Evolutionary conservation across 2,113 vertebrate species (phyloP).

Genomic region (Agelaius tricolor): DNA sequence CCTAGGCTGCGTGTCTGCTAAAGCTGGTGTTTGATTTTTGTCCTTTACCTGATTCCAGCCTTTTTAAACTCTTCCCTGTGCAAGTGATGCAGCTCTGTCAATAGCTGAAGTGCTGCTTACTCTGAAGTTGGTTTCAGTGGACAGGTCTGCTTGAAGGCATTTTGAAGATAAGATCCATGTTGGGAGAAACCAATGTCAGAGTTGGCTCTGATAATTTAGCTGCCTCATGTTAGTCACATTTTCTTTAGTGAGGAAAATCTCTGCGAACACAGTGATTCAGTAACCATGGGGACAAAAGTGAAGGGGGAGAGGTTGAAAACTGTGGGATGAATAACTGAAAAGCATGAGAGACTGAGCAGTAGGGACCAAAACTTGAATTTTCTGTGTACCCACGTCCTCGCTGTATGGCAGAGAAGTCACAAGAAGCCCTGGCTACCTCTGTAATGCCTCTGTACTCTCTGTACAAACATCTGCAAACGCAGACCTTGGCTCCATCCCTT

Average conservation of each 20-base stretch:
- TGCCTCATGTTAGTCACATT: slow-evolving; percentile 56
- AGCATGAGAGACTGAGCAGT: slow-evolving; percentile 1
- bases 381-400: fast-evolving
- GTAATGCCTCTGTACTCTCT: not conserved
- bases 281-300: slow-evolving; percentile 63
- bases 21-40: not conserved
- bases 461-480: not conserved
- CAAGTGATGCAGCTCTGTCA: not conserved
- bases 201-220: slow-evolving; percentile 55
- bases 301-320: slow-evolving; percentile 42
- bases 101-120: not conserved
- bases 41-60: not conserved
- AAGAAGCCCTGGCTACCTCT: not conserved
- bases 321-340: slow-evolving; percentile 42
- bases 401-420: not conserved
- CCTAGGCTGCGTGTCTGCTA: not conserved
- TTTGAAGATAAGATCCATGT: slow-evolving; percentile 7
- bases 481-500: not conserved
- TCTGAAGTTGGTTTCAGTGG: not conserved
- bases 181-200: slow-evolving; percentile 45
- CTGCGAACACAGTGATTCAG: slow-evolving; percentile 19
- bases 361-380: slow-evolving; percentile 9
- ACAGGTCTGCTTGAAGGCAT: not conserved
- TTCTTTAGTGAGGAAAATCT: slow-evolving; percentile 47
- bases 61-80: not conserved